Evolutionary conservation across 2,797 vertebrate species (phyloP).

Genomic region (Sebastes paucispinis): DNA sequence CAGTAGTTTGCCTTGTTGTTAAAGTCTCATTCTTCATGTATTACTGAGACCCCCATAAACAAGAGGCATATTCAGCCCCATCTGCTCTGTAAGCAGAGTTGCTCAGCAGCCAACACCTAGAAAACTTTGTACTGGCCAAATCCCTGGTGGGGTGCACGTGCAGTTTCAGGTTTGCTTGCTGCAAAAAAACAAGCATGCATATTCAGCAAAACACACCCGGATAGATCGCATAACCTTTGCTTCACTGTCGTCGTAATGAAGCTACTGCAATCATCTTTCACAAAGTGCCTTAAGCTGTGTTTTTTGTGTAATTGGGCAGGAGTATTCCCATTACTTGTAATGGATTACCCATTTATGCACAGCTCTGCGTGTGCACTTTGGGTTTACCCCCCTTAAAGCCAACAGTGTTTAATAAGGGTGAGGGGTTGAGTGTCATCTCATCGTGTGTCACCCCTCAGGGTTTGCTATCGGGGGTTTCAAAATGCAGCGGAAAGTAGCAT

Average conservation of each 20-base stretch:
- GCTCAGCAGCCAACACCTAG: conserved; percentile 6
- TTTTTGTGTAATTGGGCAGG: not conserved
- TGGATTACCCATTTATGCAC: conserved; percentile 8
- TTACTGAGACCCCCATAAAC: conserved; percentile 14
- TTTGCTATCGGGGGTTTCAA: conserved; percentile 11
- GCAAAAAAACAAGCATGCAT: not conserved
- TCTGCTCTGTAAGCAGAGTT: conserved; percentile 7
- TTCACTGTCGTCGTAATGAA: not conserved
- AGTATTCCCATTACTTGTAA: conserved; percentile 13
- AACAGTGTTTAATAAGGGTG: conserved; percentile 29
- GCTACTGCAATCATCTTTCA: conserved; percentile 7
- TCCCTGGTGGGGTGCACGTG: not conserved
- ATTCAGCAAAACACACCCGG: conserved; percentile 31
- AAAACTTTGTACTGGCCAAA: not conserved
- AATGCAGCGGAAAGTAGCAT: not conserved
- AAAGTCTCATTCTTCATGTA: conserved; percentile 3
- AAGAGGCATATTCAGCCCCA: conserved; percentile 1
- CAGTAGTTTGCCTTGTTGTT: conserved; percentile 8
- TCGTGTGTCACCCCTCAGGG: conserved; percentile 35
- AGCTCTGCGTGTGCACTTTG: not conserved
- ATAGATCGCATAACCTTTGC: conserved; percentile 2
- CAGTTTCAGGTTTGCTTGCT: conserved; percentile 7
- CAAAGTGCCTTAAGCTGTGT: not conserved
- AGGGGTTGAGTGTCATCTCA: conserved; percentile 7
- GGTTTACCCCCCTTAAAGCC: conserved; percentile 13